A percentile compares a stretch with the other conserved stretches of the same genome.
These are phyloP conservation scores for Austrofundulus limnaeus DNA, from an alignment of 2,113 vertebrate genomes.

Conservation along the genomic window DNA sequence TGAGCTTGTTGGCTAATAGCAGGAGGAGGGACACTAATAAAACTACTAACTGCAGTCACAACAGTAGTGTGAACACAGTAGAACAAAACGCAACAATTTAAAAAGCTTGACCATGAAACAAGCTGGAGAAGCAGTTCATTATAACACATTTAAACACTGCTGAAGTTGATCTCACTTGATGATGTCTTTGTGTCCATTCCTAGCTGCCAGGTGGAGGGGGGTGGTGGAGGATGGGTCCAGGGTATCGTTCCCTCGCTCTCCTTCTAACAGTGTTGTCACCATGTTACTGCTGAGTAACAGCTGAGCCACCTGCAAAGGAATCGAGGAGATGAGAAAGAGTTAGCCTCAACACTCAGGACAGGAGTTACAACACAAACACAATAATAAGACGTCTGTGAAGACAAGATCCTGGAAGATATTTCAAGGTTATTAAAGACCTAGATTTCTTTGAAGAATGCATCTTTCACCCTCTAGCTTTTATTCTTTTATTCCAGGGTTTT, in stretches of 20 bases:
- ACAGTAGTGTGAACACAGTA: no score
- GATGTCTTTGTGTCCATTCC: slow-evolving; percentile 95
- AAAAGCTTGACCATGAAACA: no score
- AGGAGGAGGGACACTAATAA: no score
- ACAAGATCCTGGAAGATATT: neutral
- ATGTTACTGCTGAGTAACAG: slow-evolving; percentile 92
- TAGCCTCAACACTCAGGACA: slow-evolving; percentile 23
- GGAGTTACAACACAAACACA: slow-evolving; percentile 16
- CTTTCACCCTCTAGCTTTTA: no score
- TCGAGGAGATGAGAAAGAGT: neutral
- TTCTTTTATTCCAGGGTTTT: no score
- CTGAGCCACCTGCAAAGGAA: slow-evolving; percentile 85
- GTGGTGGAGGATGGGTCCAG: slow-evolving; percentile 88
- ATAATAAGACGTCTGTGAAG: slow-evolving; percentile 16
- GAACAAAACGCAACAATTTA: no score
- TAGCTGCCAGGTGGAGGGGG: slow-evolving; percentile 91
- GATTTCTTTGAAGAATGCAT: no score
- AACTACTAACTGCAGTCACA: no score
- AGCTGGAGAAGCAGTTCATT: neutral
- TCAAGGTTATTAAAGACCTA: neutral
- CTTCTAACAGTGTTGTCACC: slow-evolving; percentile 88
- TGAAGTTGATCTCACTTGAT: slow-evolving; percentile 81
- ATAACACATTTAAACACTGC: no score
- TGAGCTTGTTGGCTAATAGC: no score
- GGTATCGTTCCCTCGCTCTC: slow-evolving; percentile 81